Base-by-base conservation (phyloP, 1,140 invertebrate species). In the Cherax quadricarinatus region DNA sequence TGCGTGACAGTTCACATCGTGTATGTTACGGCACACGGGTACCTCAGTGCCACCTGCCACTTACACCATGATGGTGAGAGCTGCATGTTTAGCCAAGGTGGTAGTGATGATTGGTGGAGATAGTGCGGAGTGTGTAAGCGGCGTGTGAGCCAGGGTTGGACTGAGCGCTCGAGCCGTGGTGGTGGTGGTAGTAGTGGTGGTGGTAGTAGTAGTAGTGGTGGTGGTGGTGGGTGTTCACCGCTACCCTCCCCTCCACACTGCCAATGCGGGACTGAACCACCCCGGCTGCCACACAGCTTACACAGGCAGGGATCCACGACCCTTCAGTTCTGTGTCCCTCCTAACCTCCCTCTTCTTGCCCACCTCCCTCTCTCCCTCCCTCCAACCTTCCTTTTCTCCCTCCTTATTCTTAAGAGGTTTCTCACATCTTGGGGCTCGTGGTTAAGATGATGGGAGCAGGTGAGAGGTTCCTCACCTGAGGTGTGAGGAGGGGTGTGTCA, bases 211-310 rank as follows among this genome's bases (percentile, higher is more conserved):
- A 30, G 53, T 83, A 21, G 53, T 60, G 53, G 81, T 83, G 53
- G 81, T 83, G 24, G 81, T 83, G 81, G 51, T 83, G 53, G 81
- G 51, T 30, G 51, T 62, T 51, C 57, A 62, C 81, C 12, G 81
- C 81, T 83, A 62, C 81, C 81, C 57, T 83, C 53, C 53, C 81
- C 24, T 51, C 81, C 81, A 83, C 81, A 60, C 81, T 83, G 81
- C 81, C 81, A 83, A 83, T 83, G 81, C 81, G 81, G 81, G 81
- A 83, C 81, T 83, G 81, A 83, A 83, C 81, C 81, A n/a, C 21
- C 51, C 81, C 49, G 4, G 51, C 53, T 21, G 81, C 18, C 80
- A 82, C 80, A 53, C 80, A 82, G 48, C 48, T 51, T 10, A 18
- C 80, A 9, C 80, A 16, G 16, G 9, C 51, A 14, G 3, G 7